Percentiles rank a stretch among this genome's conserved stretches.
phyloP scores from a whole-genome alignment of 92 coral and sea anemone genomes.

The Zoanthus sociatus region DNA sequence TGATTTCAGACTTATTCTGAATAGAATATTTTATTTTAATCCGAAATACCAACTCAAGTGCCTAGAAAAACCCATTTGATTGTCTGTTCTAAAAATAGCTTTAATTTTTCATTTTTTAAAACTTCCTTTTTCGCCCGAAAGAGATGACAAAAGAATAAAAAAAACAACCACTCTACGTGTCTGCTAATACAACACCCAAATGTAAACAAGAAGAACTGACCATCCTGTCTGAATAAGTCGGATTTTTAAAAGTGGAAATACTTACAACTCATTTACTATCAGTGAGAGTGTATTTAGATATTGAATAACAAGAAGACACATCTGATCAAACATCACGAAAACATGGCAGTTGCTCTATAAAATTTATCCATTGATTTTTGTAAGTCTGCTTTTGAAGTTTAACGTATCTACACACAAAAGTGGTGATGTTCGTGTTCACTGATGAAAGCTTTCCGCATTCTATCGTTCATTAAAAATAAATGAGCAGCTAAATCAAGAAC shows the following conservation, averaged over 20 bases:
- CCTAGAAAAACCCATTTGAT: not conserved
- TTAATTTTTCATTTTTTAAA: not conserved
- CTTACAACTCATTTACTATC: too few relatives aligned
- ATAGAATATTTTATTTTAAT: not conserved
- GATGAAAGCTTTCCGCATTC: too few relatives aligned
- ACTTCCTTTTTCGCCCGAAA: not conserved
- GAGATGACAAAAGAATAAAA: not conserved
- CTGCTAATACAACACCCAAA: not conserved
- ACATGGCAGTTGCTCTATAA: too few relatives aligned
- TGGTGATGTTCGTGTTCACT: too few relatives aligned
- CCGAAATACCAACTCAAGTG: not conserved
- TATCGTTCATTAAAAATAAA: too few relatives aligned
- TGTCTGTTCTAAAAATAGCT: not conserved
- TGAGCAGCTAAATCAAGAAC: too few relatives aligned
- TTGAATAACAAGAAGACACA: too few relatives aligned
- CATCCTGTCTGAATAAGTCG: not conserved
- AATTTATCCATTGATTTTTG: too few relatives aligned
- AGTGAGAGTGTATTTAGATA: too few relatives aligned
- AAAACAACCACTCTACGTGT: not conserved
- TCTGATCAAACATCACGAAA: too few relatives aligned
- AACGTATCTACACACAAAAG: too few relatives aligned
- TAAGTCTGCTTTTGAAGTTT: too few relatives aligned
- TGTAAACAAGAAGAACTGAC: not conserved
- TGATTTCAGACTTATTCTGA: not conserved
- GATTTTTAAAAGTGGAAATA: not conserved